Evolutionary conservation across 2,888 invertebrate species (phyloP), one percentile per base, ranked within the genome.

Genomic region (Zeuzera pyrina): DNA sequence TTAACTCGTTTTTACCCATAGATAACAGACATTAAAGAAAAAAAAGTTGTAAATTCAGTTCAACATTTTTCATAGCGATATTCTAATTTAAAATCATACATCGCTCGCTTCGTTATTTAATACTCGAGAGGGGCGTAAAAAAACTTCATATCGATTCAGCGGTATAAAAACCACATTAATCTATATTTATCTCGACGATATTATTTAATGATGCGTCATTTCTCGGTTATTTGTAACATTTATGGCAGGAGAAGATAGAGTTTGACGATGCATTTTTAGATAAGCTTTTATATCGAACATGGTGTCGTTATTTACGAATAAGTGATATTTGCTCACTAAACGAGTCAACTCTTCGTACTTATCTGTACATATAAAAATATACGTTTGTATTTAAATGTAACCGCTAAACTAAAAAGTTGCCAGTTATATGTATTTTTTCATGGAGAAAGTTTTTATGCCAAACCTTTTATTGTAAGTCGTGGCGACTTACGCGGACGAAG

Each of bases 171-270:
- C 56, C 65, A 58, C 78, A 83, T 81, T 83, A 79, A 83, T 81
- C 77, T 76, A 49, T 51, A 68, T 73, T 76, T 83, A 83, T 83
- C 81, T 79, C 57, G 64, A 54, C 62, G 61, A 63, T 79, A 74
- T 74, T 77, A 77, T 81, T 81, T 83, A 83, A 83, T 79, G 81
- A 76, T 55, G 67, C 71, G 69, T 60, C 77, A 56, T 78, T 78
- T 65, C 62, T 69, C 58, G 71, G 76, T 79, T 83, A 78, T 83
- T 81, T 79, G 79, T 78, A 67, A 69, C 73, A 67, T 74, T 78
- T 72, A 72, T 64, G 69, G 62, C 47, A 53, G 58, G 56, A 58
- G 57, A 66, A 63, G 63, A 63, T 53, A 37, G 39, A 42, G 48
- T 49, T 64, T 54, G 53, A 54, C 57, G 68, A 72, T 66, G 65